Percentiles rank a stretch among this genome's conserved stretches.
These are phyloP conservation scores for Pararge aegeria DNA, from an alignment of 1,140 invertebrate species.

Conservation along the genomic window DNA sequence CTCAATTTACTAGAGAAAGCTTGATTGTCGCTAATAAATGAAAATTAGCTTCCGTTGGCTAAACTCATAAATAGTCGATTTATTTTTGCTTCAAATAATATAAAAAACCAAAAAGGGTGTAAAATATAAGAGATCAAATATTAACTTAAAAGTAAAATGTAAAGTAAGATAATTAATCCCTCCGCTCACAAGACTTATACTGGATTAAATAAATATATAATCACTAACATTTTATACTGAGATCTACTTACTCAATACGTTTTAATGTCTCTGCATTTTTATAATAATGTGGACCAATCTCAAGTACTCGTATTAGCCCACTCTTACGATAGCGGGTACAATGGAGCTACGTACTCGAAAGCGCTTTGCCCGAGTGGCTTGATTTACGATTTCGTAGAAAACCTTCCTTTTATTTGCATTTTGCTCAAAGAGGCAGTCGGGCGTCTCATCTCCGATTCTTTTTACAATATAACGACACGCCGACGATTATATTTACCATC, in stretches of 20 bases:
- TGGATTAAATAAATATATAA: too few species aligned
- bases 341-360: constrained; percentile 24
- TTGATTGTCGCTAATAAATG: too few species aligned
- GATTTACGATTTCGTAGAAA: constrained; percentile 62
- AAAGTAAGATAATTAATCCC: too few species aligned
- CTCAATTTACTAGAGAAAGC: too few species aligned
- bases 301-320: neutral
- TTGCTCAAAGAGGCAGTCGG: constrained; percentile 48
- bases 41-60: too few species aligned
- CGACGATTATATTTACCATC: neutral
- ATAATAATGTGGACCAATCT: neutral
- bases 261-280: neutral
- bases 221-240: too few species aligned
- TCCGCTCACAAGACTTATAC: too few species aligned
- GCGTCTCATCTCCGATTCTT: constrained; percentile 30
- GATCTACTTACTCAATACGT: neutral
- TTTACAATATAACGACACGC: constrained; percentile 9
- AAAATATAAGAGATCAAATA: too few species aligned
- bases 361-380: constrained; percentile 46
- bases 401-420: constrained; percentile 62
- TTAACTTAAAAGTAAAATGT: too few species aligned
- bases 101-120: too few species aligned
- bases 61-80: too few species aligned
- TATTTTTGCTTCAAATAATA: too few species aligned
- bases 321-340: constrained; percentile 10